Evolutionary conservation across 2,888 invertebrate genomes (phyloP).

Genomic region (Meteorus cinctellus): DNA sequence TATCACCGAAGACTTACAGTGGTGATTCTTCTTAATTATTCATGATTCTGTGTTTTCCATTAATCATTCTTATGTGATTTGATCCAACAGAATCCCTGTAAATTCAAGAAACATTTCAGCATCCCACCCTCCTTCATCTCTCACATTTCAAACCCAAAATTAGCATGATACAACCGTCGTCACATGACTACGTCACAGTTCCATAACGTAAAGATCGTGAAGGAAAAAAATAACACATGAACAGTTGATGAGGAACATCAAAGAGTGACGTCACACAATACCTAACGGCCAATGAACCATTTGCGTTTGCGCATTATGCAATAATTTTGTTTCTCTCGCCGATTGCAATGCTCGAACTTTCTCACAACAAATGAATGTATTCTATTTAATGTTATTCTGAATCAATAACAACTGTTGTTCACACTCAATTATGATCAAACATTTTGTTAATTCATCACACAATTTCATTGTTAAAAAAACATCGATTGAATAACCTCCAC

Average conservation of each 20-base stretch:
- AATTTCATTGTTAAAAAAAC: constrained; percentile 11
- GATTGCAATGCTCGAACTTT: constrained; percentile 24
- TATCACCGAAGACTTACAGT: too few species aligned
- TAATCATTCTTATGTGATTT: too few species aligned
- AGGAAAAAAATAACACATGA: constrained; percentile 7
- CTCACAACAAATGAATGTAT: constrained; percentile 6
- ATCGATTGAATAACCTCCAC: constrained; percentile 9
- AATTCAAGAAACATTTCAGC: too few species aligned
- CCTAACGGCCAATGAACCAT: constrained; percentile 50
- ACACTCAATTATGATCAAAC: constrained; percentile 3
- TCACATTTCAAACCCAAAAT: background rate
- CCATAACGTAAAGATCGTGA: constrained; percentile 33
- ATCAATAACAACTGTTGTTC: constrained; percentile 17
- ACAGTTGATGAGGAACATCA: constrained; percentile 46
- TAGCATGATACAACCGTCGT: constrained; percentile 17
- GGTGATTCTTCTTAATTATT: too few species aligned
- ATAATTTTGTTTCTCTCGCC: constrained; percentile 34
- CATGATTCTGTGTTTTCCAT: too few species aligned
- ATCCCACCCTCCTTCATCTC: too few species aligned
- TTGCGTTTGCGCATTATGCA: constrained; percentile 50
- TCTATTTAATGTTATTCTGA: constrained; percentile 3
- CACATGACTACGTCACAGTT: constrained; percentile 45
- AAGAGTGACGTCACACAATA: constrained; percentile 31
- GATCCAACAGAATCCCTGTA: too few species aligned
- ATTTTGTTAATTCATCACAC: background rate